Evolutionary conservation across 1,140 invertebrate species (phyloP).

Genomic region (Hesperophylax magnus): DNA sequence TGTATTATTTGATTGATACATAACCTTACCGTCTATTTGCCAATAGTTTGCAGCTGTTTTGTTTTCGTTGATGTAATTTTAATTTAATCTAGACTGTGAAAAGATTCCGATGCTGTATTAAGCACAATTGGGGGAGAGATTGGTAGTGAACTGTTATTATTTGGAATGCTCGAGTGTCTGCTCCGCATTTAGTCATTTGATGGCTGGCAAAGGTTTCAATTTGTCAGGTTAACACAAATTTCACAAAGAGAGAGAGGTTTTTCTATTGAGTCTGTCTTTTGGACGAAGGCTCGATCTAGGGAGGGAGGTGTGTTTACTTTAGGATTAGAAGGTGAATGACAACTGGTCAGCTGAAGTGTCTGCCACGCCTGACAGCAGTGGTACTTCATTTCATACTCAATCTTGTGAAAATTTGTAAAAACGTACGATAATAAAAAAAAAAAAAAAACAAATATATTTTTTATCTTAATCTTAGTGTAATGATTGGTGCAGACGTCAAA

Average conservation of each 20-base stretch:
- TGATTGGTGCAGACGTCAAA: background rate
- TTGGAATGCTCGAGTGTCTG: background rate
- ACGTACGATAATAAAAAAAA: constrained; percentile 15
- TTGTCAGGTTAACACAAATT: constrained; percentile 8
- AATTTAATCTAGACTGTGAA: too few relatives aligned
- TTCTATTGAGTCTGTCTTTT: too few relatives aligned
- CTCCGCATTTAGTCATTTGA: background rate
- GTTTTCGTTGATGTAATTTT: too few relatives aligned
- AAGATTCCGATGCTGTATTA: background rate
- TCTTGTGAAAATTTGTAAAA: constrained; percentile 6
- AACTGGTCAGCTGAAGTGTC: constrained; percentile 14
- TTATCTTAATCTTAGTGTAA: constrained; percentile 25
- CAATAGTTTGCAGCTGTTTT: too few relatives aligned
- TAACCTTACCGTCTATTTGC: too few relatives aligned
- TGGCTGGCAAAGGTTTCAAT: background rate
- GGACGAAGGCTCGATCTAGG: background rate
- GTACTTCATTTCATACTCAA: background rate
- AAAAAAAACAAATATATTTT: constrained; percentile 26
- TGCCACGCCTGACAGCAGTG: background rate
- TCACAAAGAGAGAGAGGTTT: too few relatives aligned
- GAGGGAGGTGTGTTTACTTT: constrained; percentile 6
- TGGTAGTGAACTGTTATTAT: background rate
- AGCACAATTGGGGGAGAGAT: background rate
- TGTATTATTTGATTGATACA: too few relatives aligned
- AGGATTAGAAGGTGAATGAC: constrained; percentile 4